phyloP scores from a whole-genome alignment of 2,113 vertebrate genomes.

The Sporophila hypoxantha region DNA sequence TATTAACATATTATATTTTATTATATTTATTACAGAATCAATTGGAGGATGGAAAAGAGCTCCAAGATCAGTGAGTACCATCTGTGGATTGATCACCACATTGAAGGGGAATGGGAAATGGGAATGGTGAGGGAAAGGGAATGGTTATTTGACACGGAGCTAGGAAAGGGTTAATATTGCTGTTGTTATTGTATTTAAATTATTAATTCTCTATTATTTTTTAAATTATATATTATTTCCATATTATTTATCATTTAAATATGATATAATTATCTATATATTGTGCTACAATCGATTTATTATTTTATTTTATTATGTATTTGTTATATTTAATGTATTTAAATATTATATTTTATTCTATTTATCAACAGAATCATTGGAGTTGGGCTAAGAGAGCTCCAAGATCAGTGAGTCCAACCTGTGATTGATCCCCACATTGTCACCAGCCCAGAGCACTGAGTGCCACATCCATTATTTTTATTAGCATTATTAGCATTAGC shows the following conservation, averaged over 20 bases:
- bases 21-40: not conserved
- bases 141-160: no score
- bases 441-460: no score
- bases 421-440: no score
- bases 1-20: not conserved
- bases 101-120: no score
- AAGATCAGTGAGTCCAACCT: no score
- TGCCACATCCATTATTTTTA: no score
- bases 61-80: not conserved
- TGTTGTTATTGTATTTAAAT: no score
- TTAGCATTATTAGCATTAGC: no score
- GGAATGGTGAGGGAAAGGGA: no score
- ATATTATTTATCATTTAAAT: not conserved
- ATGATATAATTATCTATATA: no score
- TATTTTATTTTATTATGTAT: not conserved
- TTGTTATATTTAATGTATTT: not conserved
- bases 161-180: no score
- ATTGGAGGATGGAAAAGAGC: no score
- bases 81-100: not conserved
- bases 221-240: not conserved
- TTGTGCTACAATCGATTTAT: fast-evolving
- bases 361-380: not conserved
- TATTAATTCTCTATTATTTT: not conserved
- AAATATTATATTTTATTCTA: not conserved
- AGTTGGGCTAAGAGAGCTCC: not conserved